A percentile compares a stretch with the other conserved stretches of the same genome.
Evolutionary conservation across 1,140 invertebrate species (phyloP).

Genomic region (Tetramorium alpestre): DNA sequence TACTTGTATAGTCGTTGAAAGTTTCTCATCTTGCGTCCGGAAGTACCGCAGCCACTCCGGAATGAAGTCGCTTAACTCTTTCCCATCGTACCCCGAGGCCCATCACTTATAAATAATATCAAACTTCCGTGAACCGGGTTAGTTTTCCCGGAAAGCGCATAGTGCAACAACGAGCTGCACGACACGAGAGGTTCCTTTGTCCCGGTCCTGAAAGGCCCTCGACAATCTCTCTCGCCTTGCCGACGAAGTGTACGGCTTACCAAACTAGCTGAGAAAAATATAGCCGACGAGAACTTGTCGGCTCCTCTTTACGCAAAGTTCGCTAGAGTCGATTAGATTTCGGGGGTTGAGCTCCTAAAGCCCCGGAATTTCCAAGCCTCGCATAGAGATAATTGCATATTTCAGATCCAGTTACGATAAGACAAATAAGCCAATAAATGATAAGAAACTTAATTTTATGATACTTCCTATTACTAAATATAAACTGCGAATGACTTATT

Average conservation of each 20-base stretch:
- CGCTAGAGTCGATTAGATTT: constrained; percentile 11
- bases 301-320: constrained; percentile 27
- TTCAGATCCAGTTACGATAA: not conserved
- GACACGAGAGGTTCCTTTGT: constrained; percentile 26
- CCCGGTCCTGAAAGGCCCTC: constrained; percentile 14
- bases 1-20: constrained; percentile 11
- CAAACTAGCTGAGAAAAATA: constrained; percentile 28
- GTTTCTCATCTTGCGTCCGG: constrained; percentile 39
- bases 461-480: not conserved
- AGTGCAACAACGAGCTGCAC: not conserved
- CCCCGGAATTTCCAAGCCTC: not conserved
- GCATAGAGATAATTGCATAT: not conserved
- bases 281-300: not conserved
- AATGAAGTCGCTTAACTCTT: constrained; percentile 63
- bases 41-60: constrained; percentile 5
- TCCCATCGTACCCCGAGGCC: constrained; percentile 1
- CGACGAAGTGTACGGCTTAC: constrained; percentile 10
- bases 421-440: not conserved
- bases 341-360: not conserved
- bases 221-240: not conserved
- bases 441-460: not conserved
- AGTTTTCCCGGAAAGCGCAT: constrained; percentile 22
- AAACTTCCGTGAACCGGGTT: constrained; percentile 42
- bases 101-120: constrained; percentile 56
- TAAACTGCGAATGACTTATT: not conserved